phyloP scores from a whole-genome alignment of 2,113 vertebrate genomes.

The Podocnemis expansa region DNA sequence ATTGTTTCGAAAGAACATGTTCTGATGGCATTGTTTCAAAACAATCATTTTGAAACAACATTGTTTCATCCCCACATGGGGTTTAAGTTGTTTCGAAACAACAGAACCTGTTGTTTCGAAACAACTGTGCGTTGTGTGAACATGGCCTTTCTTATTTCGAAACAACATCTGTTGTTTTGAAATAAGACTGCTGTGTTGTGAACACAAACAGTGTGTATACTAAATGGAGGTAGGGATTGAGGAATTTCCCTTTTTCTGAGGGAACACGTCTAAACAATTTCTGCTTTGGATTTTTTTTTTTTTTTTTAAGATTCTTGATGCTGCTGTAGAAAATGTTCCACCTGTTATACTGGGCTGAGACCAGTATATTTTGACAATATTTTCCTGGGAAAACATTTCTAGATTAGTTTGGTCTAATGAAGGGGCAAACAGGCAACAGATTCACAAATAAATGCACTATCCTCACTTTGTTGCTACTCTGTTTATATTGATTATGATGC shows the following conservation, averaged over 20 bases:
- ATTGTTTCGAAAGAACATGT: no score
- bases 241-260: background rate
- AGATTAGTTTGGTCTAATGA: background rate
- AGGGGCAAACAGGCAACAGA: background rate
- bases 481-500: background rate
- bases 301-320: no score
- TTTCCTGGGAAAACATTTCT: background rate
- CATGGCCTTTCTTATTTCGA: no score
- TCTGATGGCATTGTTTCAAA: no score
- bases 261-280: background rate
- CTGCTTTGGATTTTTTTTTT: background rate
- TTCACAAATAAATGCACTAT: background rate
- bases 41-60: no score
- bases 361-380: background rate
- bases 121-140: no score
- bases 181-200: no score
- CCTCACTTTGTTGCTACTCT: background rate
- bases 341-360: background rate
- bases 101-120: no score
- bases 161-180: no score
- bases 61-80: no score
- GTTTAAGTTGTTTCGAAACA: no score
- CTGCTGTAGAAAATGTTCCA: background rate
- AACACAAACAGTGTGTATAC: no score
- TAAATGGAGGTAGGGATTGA: background rate